phyloP scores from a whole-genome alignment of 1,140 invertebrate genomes.

The Bombus consobrinus region DNA sequence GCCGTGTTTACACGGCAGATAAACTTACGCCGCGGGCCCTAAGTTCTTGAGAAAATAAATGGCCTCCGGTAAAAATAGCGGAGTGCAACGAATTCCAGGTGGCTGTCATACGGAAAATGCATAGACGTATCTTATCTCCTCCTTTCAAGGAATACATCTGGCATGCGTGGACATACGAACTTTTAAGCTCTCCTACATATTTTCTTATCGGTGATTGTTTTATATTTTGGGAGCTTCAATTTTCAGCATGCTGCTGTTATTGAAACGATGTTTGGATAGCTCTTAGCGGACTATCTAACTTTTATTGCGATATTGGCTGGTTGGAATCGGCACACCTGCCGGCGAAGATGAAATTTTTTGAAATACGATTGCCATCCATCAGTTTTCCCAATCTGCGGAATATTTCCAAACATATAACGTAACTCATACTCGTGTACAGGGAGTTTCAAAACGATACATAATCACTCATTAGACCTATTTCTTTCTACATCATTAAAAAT shows the following conservation, averaged over 20 bases:
- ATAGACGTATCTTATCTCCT: conserved; percentile 27
- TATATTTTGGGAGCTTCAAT: conserved; percentile 5
- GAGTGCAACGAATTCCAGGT: conserved; percentile 41
- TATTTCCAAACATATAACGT: neutral
- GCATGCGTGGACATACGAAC: neutral
- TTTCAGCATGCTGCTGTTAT: neutral
- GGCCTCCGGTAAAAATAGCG: conserved; percentile 47
- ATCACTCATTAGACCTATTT: neutral
- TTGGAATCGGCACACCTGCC: neutral
- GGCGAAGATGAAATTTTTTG: conserved; percentile 17
- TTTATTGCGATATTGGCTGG: conserved; percentile 4
- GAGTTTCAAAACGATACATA: neutral
- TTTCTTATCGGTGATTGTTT: conserved; percentile 11
- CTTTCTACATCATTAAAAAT: neutral
- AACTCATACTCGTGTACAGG: neutral
- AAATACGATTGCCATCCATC: neutral
- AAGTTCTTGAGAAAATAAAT: conserved; percentile 59
- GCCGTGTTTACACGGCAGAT: conserved; percentile 12
- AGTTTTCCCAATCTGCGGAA: neutral
- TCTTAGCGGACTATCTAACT: conserved; percentile 26
- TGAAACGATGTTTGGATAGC: conserved; percentile 24
- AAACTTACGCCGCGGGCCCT: conserved; percentile 11
- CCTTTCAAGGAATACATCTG: neutral
- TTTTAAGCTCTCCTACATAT: too few relatives aligned
- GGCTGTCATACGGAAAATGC: conserved; percentile 31